Percentiles rank a stretch among this genome's conserved stretches.
phyloP scores from a whole-genome alignment of 2,888 invertebrate genomes.

The Phalera bucephala region DNA sequence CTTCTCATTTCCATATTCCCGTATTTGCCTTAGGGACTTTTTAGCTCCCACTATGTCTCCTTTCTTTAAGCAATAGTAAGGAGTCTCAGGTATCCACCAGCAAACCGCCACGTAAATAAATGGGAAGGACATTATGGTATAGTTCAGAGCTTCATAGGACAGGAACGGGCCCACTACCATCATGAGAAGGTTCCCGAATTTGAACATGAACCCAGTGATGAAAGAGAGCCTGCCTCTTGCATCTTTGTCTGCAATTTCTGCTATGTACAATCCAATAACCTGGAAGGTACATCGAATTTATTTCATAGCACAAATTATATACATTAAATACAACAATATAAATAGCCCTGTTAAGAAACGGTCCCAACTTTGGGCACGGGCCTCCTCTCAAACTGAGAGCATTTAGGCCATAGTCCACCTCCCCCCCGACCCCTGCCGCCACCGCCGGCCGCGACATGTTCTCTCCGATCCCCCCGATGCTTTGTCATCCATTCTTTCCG shows the following conservation, averaged over 20 bases:
- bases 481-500: too few relatives aligned
- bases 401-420: too few relatives aligned
- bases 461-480: too few relatives aligned
- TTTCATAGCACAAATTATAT: too few relatives aligned
- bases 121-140: slow-evolving; percentile 66
- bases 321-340: too few relatives aligned
- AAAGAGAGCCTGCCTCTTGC: slow-evolving; percentile 62
- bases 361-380: too few relatives aligned
- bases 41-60: slow-evolving; percentile 66
- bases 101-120: slow-evolving; percentile 68
- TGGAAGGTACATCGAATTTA: slow-evolving; percentile 35
- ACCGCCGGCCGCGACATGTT: too few relatives aligned
- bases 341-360: too few relatives aligned
- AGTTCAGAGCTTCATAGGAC: slow-evolving; percentile 62
- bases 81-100: slow-evolving; percentile 84
- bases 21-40: slow-evolving; percentile 58
- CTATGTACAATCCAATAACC: slow-evolving; percentile 72
- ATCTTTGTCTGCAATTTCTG: slow-evolving; percentile 73
- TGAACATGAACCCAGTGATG: slow-evolving; percentile 58
- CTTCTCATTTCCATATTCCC: slow-evolving; percentile 51
- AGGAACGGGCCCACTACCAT: slow-evolving; percentile 65
- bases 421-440: too few relatives aligned
- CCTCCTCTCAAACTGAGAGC: too few relatives aligned
- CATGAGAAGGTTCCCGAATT: slow-evolving; percentile 64
- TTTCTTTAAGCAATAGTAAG: slow-evolving; percentile 81